phyloP scores from a whole-genome alignment of 2,888 invertebrate genomes.

The Xylota segnis region DNA sequence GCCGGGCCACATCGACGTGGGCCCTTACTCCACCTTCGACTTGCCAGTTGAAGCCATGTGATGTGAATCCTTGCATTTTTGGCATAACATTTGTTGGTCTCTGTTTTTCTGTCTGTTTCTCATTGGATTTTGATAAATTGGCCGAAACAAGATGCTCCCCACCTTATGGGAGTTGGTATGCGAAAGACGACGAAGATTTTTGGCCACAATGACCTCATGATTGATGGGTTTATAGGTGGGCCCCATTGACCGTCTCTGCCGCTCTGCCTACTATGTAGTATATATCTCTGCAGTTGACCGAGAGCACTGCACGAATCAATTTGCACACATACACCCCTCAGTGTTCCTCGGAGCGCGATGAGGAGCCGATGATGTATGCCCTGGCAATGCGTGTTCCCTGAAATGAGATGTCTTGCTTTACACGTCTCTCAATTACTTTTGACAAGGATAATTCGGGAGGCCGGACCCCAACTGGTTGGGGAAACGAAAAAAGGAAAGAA shows the following conservation, averaged over 20 bases:
- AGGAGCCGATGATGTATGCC: constrained; percentile 48
- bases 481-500: background rate
- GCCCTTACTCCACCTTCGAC: background rate
- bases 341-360: constrained; percentile 5
- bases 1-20: background rate
- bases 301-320: constrained; percentile 34
- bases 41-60: too few relatives aligned
- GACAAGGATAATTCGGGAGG: constrained; percentile 75
- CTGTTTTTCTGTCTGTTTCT: constrained; percentile 16
- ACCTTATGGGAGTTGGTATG: constrained; percentile 33
- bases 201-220: constrained; percentile 69
- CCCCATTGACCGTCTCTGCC: constrained; percentile 17
- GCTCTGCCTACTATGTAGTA: background rate
- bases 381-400: constrained; percentile 62
- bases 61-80: constrained; percentile 35
- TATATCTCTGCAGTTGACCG: background rate
- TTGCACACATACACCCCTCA: background rate
- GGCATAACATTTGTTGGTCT: constrained; percentile 32
- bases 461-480: constrained; percentile 48
- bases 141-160: constrained; percentile 48
- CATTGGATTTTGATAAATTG: constrained; percentile 61
- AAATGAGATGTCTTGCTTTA: constrained; percentile 75
- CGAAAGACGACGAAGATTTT: constrained; percentile 52
- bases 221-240: constrained; percentile 67
- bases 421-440: constrained; percentile 73